Base-by-base conservation (phyloP, 2,113 vertebrate genomes). In the Erythrocercus mccallii region DNA sequence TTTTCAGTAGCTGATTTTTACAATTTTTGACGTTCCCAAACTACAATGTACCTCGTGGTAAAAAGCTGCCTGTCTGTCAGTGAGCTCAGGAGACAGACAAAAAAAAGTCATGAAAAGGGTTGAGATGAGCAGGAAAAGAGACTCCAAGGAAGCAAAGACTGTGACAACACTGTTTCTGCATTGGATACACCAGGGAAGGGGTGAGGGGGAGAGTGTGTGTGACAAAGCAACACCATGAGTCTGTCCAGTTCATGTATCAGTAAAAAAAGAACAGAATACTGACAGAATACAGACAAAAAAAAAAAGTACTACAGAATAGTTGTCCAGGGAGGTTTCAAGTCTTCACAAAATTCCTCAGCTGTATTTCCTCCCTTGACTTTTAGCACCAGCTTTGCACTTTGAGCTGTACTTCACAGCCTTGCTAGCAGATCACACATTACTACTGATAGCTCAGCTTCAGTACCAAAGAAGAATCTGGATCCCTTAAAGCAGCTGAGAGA, bases 171-270 rank as follows among this genome's bases (percentile, higher is more conserved):
- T 2, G 1, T 33, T 66, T 81, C 70, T n/a, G 23, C 15, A n/a
- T 1, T 50, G 31, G 42, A 64, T 38, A 38, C 17, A 23, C 54
- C 51, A 20, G 12, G 19, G 21, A 76, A 71, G 19, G 3, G 5
- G 25, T 20, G 4, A 24, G 4, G 1, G 6, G 14, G 7, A 13
- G 4, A 7, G 11, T 18, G 13, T 12, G 10, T 25, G 12, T 47
- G 20, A 78, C 1, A 54, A 21, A 69, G 15, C 30, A 93, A 54
- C 11, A 45, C 11, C 28, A 6, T 8, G 12, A 88, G 10, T n/a
- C 48, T 77, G 17, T 27, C 23, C 22, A 56, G 30, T 53, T 78
- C 45, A 65, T 5, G 8, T 10, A 38, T n/a, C 48, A 47, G 8
- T 48, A 68, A 57, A 70, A 66, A 56, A 9, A 28, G 0, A 47